A percentile compares a stretch with the other conserved stretches of the same genome.
Evolutionary conservation across 30 jellyfish, hydroid and myxozoan genomes (phyloP).

Genomic region (Thelohanellus kitauei): DNA sequence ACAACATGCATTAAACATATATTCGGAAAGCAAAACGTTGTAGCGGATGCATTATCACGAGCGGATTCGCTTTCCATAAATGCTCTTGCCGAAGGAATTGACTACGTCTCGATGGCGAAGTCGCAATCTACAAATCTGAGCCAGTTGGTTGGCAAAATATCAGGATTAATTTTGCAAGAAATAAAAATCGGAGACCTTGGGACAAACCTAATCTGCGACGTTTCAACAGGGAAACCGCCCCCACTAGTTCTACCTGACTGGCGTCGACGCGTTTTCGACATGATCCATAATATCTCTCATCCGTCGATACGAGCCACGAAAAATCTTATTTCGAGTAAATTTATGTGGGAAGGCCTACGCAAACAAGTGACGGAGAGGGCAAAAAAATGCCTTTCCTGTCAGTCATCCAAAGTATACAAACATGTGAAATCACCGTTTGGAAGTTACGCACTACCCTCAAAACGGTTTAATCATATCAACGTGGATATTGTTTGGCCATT

Average conservation of each 20-base stretch:
- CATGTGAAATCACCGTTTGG: constrained; percentile 7
- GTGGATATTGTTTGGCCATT: constrained; percentile 13
- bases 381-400: constrained; percentile 4
- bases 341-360: constrained; percentile 5
- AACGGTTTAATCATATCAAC: constrained; percentile 9
- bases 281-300: no score
- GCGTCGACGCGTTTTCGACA: no score
- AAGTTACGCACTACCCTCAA: constrained; percentile 4
- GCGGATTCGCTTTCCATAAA: constrained; percentile 1
- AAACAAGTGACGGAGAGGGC: constrained; percentile 9
- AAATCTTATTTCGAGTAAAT: constrained; percentile 5
- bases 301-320: constrained; percentile 18
- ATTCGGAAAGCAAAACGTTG: constrained; percentile 4
- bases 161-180: no score
- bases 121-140: constrained; percentile 2
- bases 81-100: neutral
- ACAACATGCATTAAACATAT: constrained; percentile 11
- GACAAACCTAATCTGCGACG: constrained; percentile 5
- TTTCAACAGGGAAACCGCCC: constrained; percentile 9
- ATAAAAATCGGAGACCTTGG: constrained; percentile 1
- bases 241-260: no score
- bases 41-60: constrained; percentile 16
- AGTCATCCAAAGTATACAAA: constrained; percentile 5
- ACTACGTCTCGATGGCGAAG: constrained; percentile 4
- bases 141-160: neutral